Evolutionary conservation across 2,113 vertebrate species (phyloP).

Genomic region (Gasterosteus aculeatus): DNA sequence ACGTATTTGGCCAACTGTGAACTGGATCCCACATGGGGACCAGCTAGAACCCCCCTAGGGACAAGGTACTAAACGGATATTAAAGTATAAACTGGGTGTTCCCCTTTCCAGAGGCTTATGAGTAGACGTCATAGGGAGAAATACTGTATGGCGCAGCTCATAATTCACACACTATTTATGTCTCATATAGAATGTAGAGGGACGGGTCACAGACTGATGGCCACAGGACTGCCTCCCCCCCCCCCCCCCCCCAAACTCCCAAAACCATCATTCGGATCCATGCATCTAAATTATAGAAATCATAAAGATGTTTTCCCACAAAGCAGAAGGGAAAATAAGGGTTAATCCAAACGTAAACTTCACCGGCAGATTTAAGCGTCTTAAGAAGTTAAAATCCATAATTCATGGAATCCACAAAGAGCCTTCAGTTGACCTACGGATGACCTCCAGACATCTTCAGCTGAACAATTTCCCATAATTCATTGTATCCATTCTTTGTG

Average conservation of each 20-base stretch:
- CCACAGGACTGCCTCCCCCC: conserved; percentile 14
- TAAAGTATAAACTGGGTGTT: conserved; percentile 4
- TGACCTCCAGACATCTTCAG: neutral
- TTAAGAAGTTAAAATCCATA: neutral
- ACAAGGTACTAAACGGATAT: conserved; percentile 5
- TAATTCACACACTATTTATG: conserved; percentile 41
- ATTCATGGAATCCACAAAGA: neutral
- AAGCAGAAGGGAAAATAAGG: neutral
- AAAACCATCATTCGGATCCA: conserved; percentile 1
- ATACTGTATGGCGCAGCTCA: conserved; percentile 24
- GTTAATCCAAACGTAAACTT: neutral
- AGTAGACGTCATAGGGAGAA: conserved; percentile 15
- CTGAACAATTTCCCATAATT: neutral
- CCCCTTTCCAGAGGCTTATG: conserved; percentile 21
- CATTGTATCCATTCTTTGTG: neutral
- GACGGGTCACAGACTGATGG: neutral
- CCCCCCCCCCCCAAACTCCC: neutral
- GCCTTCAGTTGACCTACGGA: neutral
- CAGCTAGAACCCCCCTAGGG: neutral
- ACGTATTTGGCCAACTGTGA: neutral
- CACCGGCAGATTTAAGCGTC: neutral
- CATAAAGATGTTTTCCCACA: neutral
- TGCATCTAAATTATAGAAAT: neutral
- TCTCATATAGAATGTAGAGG: conserved; percentile 10
- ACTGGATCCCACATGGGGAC: neutral